Base-by-base conservation (phyloP, 2,888 invertebrate genomes). In the Phalera bucephala region DNA sequence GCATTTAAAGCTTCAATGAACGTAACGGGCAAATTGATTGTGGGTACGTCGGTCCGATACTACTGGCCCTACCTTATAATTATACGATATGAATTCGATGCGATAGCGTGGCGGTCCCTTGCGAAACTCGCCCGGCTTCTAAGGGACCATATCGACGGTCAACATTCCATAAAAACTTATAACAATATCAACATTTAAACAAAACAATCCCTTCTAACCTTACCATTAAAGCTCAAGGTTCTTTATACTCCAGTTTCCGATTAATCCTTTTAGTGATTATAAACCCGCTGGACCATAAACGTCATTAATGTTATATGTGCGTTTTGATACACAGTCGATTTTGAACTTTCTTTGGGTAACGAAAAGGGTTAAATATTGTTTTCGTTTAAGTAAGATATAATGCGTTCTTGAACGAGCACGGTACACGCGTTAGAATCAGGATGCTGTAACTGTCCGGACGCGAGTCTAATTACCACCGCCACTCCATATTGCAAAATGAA, bases 11-110 rank as follows among this genome's bases (percentile, higher is more conserved):
- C 41, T 49, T 55, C 45, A 57, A 58, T 55, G 46, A 50, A 45
- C 41, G 37, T 42, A 53, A 51, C 49, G 50, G 49, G 42, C 40
- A 58, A 63, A 74, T 63, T 65, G 66, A 66, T 69, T 62, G 52
- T 31, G 52, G 55, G 56, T 56, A 54, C 61, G 63, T 59, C 59
- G 60, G 51, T 36, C 65, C 60, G 60, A 64, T 58, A 40, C 66
- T 63, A 68, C 73, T 60, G 21, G 64, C 78, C 75, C 64, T 80
- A 80, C 82, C 83, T 80, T 83, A 81, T 87, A 87, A 88, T 88
- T 88, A 88, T 80, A 77, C 75, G 78, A 85, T 87, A 86, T 87
- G 84, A 81, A 82, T 83, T 81, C 80, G 82, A 84, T 76, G 77
- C 79, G 81, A 85, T 86, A 80, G 73, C 79, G 74, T 72, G 66